Conservation (phyloP, 1,140 invertebrate genomes). For the Papilio polytes region DNA sequence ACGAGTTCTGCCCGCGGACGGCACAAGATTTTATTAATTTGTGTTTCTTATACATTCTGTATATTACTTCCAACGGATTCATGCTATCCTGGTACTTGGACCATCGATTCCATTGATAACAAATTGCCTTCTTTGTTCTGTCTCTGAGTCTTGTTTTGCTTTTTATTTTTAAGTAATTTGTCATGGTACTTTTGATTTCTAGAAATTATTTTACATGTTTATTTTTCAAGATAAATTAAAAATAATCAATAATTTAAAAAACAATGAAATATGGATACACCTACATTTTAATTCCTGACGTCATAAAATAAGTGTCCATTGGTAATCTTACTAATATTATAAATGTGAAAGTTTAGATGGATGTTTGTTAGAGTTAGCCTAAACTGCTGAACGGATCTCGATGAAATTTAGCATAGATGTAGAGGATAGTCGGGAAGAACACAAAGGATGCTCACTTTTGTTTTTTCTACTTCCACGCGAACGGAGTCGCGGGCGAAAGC, state of each 20-base stretch:
- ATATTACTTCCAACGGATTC: constrained; percentile 60
- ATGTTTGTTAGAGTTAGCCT: no score
- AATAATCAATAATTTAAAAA: no score
- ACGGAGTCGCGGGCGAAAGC: no score
- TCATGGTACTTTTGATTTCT: constrained; percentile 49
- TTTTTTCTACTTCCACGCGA: no score
- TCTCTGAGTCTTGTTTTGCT: constrained; percentile 48
- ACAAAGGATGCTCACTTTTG: no score
- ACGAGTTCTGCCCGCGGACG: constrained; percentile 71
- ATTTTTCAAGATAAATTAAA: background rate
- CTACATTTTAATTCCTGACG: no score
- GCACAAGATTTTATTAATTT: constrained; percentile 80
- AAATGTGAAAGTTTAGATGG: no score
- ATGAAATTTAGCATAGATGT: no score
- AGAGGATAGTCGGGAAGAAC: no score
- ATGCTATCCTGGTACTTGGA: constrained; percentile 64
- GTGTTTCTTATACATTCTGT: constrained; percentile 73
- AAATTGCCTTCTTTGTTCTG: constrained; percentile 78
- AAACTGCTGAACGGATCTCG: no score
- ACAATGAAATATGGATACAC: no score
- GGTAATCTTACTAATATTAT: no score
- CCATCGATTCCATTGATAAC: constrained; percentile 76
- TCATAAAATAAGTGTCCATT: background rate
- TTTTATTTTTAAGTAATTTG: constrained; percentile 56
- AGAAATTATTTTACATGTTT: constrained; percentile 31